phyloP scores from a whole-genome alignment of 2,888 invertebrate species.

The Callyntrura guangdongensis region DNA sequence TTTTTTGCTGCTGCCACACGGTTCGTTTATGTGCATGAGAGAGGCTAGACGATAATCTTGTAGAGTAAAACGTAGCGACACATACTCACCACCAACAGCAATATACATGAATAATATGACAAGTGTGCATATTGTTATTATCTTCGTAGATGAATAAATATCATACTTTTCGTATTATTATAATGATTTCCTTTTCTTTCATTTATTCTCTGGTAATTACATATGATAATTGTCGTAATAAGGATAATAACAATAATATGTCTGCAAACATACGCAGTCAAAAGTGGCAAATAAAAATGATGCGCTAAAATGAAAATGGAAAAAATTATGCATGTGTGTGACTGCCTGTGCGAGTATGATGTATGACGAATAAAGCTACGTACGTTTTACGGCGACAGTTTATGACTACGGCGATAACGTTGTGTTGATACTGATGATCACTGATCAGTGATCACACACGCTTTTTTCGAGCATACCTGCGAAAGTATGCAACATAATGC shows the following conservation, averaged over 20 bases:
- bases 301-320: neutral
- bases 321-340: neutral
- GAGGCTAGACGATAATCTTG: neutral
- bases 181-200: constrained; percentile 50
- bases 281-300: constrained; percentile 7
- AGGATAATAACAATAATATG: neutral
- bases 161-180: constrained; percentile 22
- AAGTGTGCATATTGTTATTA: constrained; percentile 13
- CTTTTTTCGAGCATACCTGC: constrained; percentile 5
- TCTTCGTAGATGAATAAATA: constrained; percentile 47
- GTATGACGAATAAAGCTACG: neutral
- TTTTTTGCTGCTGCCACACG: constrained; percentile 15
- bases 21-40: neutral
- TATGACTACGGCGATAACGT: constrained; percentile 26
- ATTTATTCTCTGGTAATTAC: constrained; percentile 47
- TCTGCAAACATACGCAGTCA: neutral
- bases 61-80: neutral
- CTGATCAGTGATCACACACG: constrained; percentile 42
- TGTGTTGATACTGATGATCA: neutral
- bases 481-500: neutral
- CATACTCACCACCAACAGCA: neutral
- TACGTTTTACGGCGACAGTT: too few relatives aligned
- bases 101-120: neutral
- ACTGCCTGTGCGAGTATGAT: neutral
- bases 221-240: constrained; percentile 27